Conservation (phyloP, 2,888 invertebrate genomes). For the Mythimna lalbum region DNA sequence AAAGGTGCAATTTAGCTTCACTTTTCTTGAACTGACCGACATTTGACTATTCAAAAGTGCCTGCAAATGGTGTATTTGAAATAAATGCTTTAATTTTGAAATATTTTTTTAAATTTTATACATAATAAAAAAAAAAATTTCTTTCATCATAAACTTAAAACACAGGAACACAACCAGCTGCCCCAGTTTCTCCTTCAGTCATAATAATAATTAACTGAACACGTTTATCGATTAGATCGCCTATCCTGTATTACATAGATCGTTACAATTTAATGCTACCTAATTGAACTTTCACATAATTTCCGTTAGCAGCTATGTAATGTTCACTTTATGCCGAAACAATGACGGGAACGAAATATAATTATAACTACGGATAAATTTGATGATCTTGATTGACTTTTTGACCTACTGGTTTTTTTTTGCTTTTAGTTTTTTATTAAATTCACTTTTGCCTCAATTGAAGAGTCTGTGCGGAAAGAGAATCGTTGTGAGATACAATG, state of each 20-base stretch:
- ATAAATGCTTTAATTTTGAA: no score
- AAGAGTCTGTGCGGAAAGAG: neutral
- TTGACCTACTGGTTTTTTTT: conserved; percentile 27
- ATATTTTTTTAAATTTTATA: no score
- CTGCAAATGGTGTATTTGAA: no score
- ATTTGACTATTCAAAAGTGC: no score
- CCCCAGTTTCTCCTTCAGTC: conserved; percentile 2
- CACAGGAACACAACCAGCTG: neutral
- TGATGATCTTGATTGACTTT: conserved; percentile 11
- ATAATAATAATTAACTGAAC: conserved; percentile 20
- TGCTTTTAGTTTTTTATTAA: neutral
- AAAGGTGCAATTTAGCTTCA: no score
- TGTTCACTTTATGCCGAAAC: conserved; percentile 22
- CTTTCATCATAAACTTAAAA: conserved; percentile 2
- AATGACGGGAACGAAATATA: conserved; percentile 40
- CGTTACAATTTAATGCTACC: conserved; percentile 22
- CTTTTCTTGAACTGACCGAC: no score
- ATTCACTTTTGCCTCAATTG: neutral
- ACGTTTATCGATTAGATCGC: conserved; percentile 34
- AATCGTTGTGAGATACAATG: no score
- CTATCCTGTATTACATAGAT: conserved; percentile 36
- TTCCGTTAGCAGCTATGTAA: conserved; percentile 24
- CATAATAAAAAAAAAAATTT: no score
- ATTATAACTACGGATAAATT: conserved; percentile 16
- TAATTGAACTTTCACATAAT: conserved; percentile 44